phyloP scores from a whole-genome alignment of 2,888 invertebrate species.

The Neoaliturus tenellus region DNA sequence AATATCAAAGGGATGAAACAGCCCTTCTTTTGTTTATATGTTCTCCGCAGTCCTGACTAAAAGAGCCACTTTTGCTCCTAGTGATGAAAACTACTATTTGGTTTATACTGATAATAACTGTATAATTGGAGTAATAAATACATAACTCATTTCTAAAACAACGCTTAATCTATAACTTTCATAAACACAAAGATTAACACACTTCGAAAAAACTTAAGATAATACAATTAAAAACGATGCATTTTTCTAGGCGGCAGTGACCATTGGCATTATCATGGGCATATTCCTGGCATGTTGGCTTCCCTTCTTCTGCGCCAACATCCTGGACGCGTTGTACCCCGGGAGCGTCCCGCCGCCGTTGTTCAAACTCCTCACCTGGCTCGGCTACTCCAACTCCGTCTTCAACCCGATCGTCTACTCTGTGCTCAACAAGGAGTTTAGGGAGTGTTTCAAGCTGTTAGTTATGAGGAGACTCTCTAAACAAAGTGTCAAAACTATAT shows the following conservation, averaged over 20 bases:
- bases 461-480: constrained; percentile 73
- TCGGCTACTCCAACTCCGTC: constrained; percentile 98
- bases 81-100: too few species aligned
- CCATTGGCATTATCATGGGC: constrained; percentile 99
- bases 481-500: background rate
- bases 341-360: background rate
- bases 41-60: too few species aligned
- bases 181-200: too few species aligned
- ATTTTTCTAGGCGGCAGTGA: constrained; percentile 94
- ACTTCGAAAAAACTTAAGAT: too few species aligned
- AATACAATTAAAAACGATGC: too few species aligned
- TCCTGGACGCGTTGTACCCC: background rate
- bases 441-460: constrained; percentile 96
- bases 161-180: too few species aligned
- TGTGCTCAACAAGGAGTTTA: constrained; percentile 98
- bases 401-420: constrained; percentile 99
- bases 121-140: too few species aligned
- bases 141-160: too few species aligned
- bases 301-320: constrained; percentile 34
- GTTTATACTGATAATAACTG: too few species aligned
- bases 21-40: too few species aligned
- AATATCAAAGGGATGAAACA: too few species aligned
- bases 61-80: too few species aligned
- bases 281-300: constrained; percentile 69
- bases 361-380: constrained; percentile 92